Conservation (phyloP, 2,888 invertebrate genomes). For the Drosophila sordidapex region DNA sequence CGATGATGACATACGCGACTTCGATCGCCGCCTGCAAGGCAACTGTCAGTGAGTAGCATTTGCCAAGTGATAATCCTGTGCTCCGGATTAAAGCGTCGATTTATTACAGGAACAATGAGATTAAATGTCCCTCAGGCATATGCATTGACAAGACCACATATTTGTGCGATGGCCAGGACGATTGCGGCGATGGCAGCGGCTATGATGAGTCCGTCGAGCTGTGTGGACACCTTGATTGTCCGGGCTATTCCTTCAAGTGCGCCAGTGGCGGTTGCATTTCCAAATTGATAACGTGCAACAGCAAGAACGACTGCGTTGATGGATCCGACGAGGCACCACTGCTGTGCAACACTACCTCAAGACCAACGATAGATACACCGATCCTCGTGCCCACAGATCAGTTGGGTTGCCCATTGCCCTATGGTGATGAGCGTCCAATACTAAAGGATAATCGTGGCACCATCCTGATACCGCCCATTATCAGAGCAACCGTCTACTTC, state of each 20-base stretch:
- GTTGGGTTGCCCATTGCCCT: conserved; percentile 54
- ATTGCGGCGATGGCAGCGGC: conserved; percentile 64
- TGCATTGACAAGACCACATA: conserved; percentile 54
- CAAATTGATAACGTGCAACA: conserved; percentile 42
- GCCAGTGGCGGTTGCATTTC: conserved; percentile 64
- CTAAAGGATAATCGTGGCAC: conserved; percentile 36
- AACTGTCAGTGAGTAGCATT: conserved; percentile 62
- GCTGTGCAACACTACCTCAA: conserved; percentile 64
- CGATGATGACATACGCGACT: conserved; percentile 45
- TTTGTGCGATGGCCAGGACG: conserved; percentile 64
- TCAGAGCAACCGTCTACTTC: conserved; percentile 47
- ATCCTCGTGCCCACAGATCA: background rate
- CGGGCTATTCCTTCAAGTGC: conserved; percentile 64
- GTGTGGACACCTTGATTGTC: conserved; percentile 66
- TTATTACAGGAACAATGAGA: conserved; percentile 53
- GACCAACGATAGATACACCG: background rate
- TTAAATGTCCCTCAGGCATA: conserved; percentile 68
- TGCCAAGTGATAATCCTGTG: background rate
- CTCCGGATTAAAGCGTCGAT: too few relatives aligned
- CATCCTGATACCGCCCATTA: conserved; percentile 48
- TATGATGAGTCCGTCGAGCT: conserved; percentile 56
- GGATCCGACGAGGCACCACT: conserved; percentile 65
- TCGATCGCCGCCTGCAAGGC: conserved; percentile 27
- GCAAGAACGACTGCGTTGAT: conserved; percentile 55
- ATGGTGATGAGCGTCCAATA: conserved; percentile 57